These are phyloP conservation scores for Stenchaetothrips biformis DNA, from an alignment of 2,888 invertebrate genomes.

Conservation along the genomic window DNA sequence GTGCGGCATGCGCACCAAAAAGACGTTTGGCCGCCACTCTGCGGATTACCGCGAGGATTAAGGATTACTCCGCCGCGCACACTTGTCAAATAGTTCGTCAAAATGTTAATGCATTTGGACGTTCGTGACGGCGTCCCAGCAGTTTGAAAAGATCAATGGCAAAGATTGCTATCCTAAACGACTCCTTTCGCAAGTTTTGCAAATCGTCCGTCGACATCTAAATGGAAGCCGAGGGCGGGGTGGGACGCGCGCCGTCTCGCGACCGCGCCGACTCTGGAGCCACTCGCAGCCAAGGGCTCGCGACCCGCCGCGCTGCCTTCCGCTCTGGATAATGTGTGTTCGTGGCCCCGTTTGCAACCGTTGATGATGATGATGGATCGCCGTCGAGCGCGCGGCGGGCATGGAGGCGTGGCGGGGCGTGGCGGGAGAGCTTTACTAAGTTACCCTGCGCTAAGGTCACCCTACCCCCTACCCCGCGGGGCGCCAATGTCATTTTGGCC, in stretches of 20 bases:
- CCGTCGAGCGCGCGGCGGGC: neutral
- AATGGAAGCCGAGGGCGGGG: neutral
- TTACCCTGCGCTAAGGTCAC: neutral
- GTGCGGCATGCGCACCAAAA: no score
- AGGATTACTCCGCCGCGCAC: no score
- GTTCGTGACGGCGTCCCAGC: no score
- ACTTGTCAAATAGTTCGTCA: no score
- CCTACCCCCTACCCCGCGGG: no score
- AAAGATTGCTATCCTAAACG: no score
- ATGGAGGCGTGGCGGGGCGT: neutral
- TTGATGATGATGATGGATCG: conserved; percentile 27
- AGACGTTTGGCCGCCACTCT: no score
- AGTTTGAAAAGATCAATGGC: no score
- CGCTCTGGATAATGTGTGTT: neutral
- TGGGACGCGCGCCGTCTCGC: neutral
- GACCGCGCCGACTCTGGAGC: neutral
- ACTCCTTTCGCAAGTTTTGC: no score
- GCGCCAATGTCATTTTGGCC: no score
- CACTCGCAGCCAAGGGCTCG: neutral
- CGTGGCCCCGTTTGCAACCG: neutral
- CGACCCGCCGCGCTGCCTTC: neutral
- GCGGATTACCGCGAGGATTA: no score
- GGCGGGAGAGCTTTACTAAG: neutral
- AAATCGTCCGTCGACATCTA: neutral
- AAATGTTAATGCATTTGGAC: no score